Base-by-base conservation (phyloP, 2,113 vertebrate genomes). In the Leucopsar rothschildi region DNA sequence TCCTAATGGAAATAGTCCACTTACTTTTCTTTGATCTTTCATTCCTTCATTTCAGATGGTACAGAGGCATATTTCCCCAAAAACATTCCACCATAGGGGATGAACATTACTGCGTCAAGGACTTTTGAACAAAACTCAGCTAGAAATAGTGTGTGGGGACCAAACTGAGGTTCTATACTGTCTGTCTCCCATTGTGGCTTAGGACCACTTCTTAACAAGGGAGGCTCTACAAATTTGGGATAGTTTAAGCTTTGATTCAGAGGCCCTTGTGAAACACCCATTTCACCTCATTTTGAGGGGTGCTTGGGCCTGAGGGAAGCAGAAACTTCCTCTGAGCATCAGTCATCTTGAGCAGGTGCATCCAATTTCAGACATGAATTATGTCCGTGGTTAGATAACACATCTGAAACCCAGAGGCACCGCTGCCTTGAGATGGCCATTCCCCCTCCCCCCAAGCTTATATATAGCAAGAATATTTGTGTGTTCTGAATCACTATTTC, bases 401-500 rank as follows among this genome's bases (percentile, higher is more conserved):
- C 27, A 64, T 73, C 70, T 35, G 52, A 96, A 93, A 95, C 44
- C 20, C 42, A 52, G 37, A 81, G 70, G 42, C 45, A 85, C 82
- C 39, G 24, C 69, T 90, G 83, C 64, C 66, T 94, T 76, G 40
- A 80, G 92, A 42, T 59, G 78, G 73, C 64, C 68, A 86, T 70
- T 64, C 23, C 16, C 55, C 72, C 63, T 66, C 45, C 56, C 71
- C 75, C 63, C 24, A 29, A 20, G 76, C 44, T 84, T 93, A 95
- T 91, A 96, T 90, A 93, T 92, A 95, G 94, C 81, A 91, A 77
- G 69, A 95, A 94, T 95, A 96, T 96, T 97, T 95, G 84, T 96
- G 80, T 89, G 22, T 94, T 86, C 93, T 82, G 82, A 96, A 95
- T 95, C 35, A 93, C 88, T 82, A 91, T 94, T 85, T 77, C 85